Conservation (phyloP, 2,113 vertebrate genomes). For the Sitta europaea region DNA sequence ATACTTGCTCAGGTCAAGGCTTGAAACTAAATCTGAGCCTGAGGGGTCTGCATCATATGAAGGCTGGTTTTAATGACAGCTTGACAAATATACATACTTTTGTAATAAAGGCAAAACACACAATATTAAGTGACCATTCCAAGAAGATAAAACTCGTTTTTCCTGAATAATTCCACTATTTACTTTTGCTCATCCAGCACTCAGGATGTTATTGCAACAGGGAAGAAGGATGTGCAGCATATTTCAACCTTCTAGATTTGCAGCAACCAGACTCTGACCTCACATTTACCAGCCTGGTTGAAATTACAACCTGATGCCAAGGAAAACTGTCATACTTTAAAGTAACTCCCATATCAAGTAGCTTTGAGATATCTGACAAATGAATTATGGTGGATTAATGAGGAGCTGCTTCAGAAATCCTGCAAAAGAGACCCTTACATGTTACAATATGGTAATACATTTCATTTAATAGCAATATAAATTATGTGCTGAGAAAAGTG, state of each 20-base stretch:
- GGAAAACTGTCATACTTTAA: constrained; percentile 62
- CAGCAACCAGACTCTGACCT: constrained; percentile 51
- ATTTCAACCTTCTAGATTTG: constrained; percentile 55
- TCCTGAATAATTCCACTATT: neutral
- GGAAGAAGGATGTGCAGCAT: neutral
- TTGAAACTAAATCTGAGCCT: constrained; percentile 18
- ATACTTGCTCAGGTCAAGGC: neutral
- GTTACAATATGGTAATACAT: neutral
- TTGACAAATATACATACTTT: neutral
- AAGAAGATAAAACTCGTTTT: neutral
- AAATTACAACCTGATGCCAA: constrained; percentile 73
- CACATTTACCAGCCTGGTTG: constrained; percentile 45
- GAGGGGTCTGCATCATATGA: neutral
- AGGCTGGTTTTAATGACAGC: neutral
- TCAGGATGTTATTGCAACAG: neutral
- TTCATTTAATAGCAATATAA: constrained; percentile 37
- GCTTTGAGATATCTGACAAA: constrained; percentile 44
- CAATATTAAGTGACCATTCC: constrained; percentile 16
- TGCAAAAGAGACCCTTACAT: neutral
- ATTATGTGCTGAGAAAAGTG: neutral
- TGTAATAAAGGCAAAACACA: constrained; percentile 29
- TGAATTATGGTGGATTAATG: constrained; percentile 36
- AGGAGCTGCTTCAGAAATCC: constrained; percentile 12
- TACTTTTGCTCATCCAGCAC: constrained; percentile 4
- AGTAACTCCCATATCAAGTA: constrained; percentile 44